These are phyloP conservation scores for Calephelis perditalis DNA, from an alignment of 2,888 invertebrate species.

Conservation along the genomic window DNA sequence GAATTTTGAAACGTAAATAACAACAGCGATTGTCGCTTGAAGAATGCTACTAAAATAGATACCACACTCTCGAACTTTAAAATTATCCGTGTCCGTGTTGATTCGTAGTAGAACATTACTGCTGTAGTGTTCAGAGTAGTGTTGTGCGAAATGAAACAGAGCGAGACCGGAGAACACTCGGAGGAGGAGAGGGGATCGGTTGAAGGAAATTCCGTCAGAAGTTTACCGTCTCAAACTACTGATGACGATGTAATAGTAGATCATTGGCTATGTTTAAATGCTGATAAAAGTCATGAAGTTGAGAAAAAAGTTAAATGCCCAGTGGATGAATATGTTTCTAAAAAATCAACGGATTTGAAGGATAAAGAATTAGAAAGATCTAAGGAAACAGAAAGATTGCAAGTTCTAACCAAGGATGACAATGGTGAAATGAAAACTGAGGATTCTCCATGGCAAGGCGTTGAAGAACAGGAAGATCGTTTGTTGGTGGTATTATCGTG, in stretches of 20 bases:
- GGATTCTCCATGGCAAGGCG: conserved; percentile 22
- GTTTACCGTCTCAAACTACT: too few relatives aligned
- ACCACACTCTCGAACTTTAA: not conserved
- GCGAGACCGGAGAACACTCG: not conserved
- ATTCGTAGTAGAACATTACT: not conserved
- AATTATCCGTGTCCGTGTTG: not conserved
- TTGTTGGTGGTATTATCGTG: conserved; percentile 33
- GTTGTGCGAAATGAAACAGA: not conserved
- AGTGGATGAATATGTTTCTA: too few relatives aligned
- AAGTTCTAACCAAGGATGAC: not conserved
- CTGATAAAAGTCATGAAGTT: too few relatives aligned
- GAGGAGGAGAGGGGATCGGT: not conserved
- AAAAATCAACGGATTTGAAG: too few relatives aligned
- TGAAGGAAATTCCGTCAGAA: too few relatives aligned
- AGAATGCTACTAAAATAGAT: not conserved
- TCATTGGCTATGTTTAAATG: too few relatives aligned
- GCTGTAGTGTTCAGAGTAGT: not conserved
- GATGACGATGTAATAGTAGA: too few relatives aligned
- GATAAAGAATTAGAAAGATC: too few relatives aligned
- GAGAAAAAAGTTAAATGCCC: too few relatives aligned
- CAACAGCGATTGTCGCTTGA: too few relatives aligned
- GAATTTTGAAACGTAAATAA: too few relatives aligned
- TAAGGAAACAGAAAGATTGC: too few relatives aligned
- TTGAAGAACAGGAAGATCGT: conserved; percentile 18
- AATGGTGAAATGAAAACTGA: not conserved